These are phyloP conservation scores for Sardinella longiceps DNA, from an alignment of 2,797 vertebrate genomes.

Conservation along the genomic window DNA sequence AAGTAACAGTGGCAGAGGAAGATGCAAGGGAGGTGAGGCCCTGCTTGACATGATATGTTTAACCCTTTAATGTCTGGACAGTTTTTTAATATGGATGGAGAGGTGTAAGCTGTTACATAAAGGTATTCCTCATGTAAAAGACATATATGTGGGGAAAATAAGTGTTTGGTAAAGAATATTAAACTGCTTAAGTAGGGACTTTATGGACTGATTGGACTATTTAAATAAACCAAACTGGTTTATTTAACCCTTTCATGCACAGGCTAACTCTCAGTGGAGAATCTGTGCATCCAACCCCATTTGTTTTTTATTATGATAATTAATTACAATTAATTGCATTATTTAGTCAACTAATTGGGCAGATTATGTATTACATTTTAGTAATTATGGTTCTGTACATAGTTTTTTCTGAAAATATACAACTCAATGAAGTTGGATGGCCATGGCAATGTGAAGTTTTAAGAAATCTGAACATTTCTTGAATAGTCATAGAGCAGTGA, in stretches of 20 bases:
- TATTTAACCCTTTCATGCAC: slow-evolving; percentile 35
- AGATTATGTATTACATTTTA: background rate
- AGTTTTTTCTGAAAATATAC: background rate
- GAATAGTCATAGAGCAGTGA: slow-evolving; percentile 51
- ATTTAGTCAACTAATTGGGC: background rate
- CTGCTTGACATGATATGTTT: slow-evolving; percentile 42
- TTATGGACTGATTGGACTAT: background rate
- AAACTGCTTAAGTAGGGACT: background rate
- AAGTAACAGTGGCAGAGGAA: slow-evolving; percentile 60
- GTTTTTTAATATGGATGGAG: slow-evolving; percentile 31
- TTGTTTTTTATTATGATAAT: background rate
- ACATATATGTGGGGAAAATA: background rate
- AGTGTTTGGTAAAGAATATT: background rate
- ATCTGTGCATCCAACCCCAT: background rate
- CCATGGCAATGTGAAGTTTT: background rate
- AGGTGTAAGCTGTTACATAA: background rate
- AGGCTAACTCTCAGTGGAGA: background rate
- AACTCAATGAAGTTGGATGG: background rate
- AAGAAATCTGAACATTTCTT: background rate
- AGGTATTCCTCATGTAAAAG: background rate
- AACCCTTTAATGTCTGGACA: slow-evolving; percentile 63
- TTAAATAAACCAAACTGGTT: background rate
- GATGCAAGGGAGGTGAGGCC: slow-evolving; percentile 49
- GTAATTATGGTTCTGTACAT: background rate
- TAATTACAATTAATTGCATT: too few species aligned